Conservation (phyloP, 1,140 invertebrate species). For the Caenorhabditis remanei region DNA sequence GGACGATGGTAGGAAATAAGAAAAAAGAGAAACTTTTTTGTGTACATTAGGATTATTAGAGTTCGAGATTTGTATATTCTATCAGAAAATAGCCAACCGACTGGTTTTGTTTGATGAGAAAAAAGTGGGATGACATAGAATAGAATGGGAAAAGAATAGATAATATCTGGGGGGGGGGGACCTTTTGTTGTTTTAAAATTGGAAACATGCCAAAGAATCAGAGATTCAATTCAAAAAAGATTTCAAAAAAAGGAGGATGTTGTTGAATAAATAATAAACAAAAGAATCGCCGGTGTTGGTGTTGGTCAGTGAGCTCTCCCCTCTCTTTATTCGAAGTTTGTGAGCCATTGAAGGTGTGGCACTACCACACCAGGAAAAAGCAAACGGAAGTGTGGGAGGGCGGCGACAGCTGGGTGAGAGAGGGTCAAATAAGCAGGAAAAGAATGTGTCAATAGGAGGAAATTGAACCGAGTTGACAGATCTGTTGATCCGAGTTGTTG, state of each 20-base stretch:
- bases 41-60: conserved; percentile 53
- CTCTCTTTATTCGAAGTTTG: not conserved
- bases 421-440: not conserved
- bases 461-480: conserved; percentile 18
- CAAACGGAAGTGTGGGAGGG: conserved; percentile 52
- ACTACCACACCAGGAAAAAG: conserved; percentile 9
- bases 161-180: not conserved
- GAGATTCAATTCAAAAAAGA: not conserved
- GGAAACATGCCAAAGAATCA: conserved; percentile 8
- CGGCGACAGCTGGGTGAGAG: not conserved
- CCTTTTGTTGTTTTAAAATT: conserved; percentile 30
- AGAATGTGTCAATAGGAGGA: conserved; percentile 36
- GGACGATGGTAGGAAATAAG: not conserved
- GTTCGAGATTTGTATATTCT: not conserved
- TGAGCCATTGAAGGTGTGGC: conserved; percentile 32
- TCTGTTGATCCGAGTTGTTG: not conserved
- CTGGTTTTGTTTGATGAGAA: conserved; percentile 32
- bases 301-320: not conserved
- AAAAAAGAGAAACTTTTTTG: not conserved
- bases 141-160: conserved; percentile 14
- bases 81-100: conserved; percentile 12
- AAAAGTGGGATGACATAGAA: not conserved
- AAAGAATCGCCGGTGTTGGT: not conserved
- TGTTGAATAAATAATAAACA: conserved; percentile 54
- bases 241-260: not conserved